Evolutionary conservation across 2,797 vertebrate genomes (phyloP).

Genomic region (Acanthurus tractus): DNA sequence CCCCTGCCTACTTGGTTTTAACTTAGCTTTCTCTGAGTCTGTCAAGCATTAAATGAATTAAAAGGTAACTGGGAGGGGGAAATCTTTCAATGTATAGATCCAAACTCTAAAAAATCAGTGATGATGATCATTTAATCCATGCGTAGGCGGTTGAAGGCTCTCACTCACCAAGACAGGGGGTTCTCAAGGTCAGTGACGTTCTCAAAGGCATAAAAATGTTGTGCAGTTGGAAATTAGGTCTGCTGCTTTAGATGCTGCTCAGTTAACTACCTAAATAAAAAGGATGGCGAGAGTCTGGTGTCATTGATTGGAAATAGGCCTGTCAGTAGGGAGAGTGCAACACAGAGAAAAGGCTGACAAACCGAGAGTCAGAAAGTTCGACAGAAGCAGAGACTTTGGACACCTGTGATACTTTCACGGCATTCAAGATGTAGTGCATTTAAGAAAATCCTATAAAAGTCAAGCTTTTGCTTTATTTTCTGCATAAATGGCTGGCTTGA

Average conservation of each 20-base stretch:
- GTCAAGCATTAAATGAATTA: constrained; percentile 21
- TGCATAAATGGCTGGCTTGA: constrained; percentile 33
- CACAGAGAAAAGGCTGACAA: constrained; percentile 18
- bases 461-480: constrained; percentile 41
- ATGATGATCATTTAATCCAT: constrained; percentile 33
- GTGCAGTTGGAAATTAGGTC: constrained; percentile 66
- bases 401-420: constrained; percentile 49
- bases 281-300: constrained; percentile 51
- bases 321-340: constrained; percentile 21
- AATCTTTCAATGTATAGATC: constrained; percentile 37
- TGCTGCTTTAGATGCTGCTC: constrained; percentile 57
- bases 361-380: constrained; percentile 11
- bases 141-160: constrained; percentile 1
- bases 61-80: constrained; percentile 24
- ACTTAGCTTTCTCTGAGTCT: constrained; percentile 22
- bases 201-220: constrained; percentile 34
- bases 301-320: constrained; percentile 56
- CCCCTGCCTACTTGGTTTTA: constrained; percentile 26
- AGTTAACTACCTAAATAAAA: constrained; percentile 75
- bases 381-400: constrained; percentile 31
- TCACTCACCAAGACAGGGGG: constrained; percentile 18
- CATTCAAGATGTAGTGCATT: constrained; percentile 53
- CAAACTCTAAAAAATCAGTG: constrained; percentile 28
- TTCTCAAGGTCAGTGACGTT: constrained; percentile 40
- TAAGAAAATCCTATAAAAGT: constrained; percentile 46